Base-by-base conservation (phyloP, 2,888 invertebrate species). In the Chouioia cunea region DNA sequence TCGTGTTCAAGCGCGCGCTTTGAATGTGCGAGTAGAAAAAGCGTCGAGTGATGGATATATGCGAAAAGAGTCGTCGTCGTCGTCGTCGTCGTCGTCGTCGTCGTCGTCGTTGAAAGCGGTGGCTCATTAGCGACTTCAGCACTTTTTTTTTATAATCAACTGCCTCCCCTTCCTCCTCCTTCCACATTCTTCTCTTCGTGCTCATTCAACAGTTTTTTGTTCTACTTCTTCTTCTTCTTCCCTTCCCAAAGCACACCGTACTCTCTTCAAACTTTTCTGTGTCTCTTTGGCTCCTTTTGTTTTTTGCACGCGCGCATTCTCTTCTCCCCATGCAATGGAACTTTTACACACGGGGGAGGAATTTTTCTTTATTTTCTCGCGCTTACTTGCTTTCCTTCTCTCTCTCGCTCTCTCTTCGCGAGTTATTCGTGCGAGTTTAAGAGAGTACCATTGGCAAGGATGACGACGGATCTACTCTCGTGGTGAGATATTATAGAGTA, bases 51-150 rank as follows among this genome's bases (percentile, higher is more conserved):
- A 66, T 59, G 52, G 66, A 66, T 66, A 52, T 66, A 36, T 36
- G 36, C 36, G 66, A 66, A 66, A 66, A 50, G 47, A 23, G 23
- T 57, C 65, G 46, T 22, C 10, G 36, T 22, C 36, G 16, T 56
- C 64, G 54, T 18, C 10, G 36, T 22, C 36, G 36, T 36, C 36
- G 16, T 56, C 64, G 54, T 18, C 10, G 36, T 22, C 36, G 36
- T 36, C 36, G 36, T 10, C 12, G 36, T 6, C 36, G 36, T 12
- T 57, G 48, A 65, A 57, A 50, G 48, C 50, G 23, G 68, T 60
- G 65, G 62, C 73, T 73, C 70, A 73, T 70, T 68, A 73, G 73
- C 73, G 70, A 73, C 73, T 70, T 73, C 70, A 73, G 73, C 73
- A 70, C 73, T 73, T 70, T 73, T 73, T 73, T 62, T 67, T 73